phyloP scores from a whole-genome alignment of 2,888 invertebrate genomes.

The Diachrysia chrysitis region DNA sequence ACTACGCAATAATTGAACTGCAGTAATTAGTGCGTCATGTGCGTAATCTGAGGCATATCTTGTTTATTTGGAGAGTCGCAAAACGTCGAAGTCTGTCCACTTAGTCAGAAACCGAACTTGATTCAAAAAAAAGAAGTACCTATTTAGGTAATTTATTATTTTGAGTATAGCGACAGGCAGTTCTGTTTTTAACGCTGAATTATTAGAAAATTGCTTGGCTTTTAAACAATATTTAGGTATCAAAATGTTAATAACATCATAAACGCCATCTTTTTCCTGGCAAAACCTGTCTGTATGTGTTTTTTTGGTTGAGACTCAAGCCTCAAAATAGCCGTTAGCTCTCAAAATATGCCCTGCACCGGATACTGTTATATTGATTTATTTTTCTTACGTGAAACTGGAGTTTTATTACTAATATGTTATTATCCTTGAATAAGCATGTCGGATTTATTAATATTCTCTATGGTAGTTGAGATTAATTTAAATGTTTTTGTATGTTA shows the following conservation, averaged over 20 bases:
- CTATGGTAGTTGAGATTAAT: neutral
- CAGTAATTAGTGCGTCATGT: too few relatives aligned
- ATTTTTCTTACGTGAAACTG: conserved; percentile 36
- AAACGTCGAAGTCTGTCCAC: too few relatives aligned
- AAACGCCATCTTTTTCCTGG: conserved; percentile 14
- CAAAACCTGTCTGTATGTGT: conserved; percentile 26
- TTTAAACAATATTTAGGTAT: neutral
- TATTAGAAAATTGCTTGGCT: too few relatives aligned
- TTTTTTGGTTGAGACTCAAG: conserved; percentile 33
- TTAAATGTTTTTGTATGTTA: neutral
- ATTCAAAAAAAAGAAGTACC: too few relatives aligned
- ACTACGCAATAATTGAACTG: too few relatives aligned
- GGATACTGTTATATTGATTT: conserved; percentile 42
- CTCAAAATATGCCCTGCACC: conserved; percentile 37
- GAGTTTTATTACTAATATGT: conserved; percentile 26
- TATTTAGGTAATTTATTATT: too few relatives aligned
- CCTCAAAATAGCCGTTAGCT: conserved; percentile 40
- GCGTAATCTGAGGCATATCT: too few relatives aligned
- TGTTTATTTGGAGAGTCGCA: too few relatives aligned
- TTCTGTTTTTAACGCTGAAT: too few relatives aligned
- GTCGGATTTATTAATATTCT: neutral
- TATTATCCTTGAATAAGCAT: conserved; percentile 20
- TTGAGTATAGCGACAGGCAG: too few relatives aligned
- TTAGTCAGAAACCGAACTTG: too few relatives aligned
- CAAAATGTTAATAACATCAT: conserved; percentile 8